Conservation (phyloP, 2,888 invertebrate genomes). For the Ptilodon capucinus region DNA sequence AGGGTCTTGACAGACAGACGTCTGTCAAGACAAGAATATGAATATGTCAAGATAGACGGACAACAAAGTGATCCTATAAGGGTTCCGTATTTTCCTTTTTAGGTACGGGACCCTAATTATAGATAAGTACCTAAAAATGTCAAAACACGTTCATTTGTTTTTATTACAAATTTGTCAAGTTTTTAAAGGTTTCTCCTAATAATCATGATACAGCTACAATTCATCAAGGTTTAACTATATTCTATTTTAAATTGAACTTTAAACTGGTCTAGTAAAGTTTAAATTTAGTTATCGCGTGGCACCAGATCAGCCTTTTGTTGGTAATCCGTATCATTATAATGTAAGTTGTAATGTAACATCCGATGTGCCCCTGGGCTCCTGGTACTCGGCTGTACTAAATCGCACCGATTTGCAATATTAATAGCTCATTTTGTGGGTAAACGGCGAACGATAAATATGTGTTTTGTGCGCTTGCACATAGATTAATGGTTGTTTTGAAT, state of each 20-base stretch:
- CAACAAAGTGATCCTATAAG: too few species aligned
- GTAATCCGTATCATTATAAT: background rate
- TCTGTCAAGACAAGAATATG: too few species aligned
- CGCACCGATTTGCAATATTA: slow-evolving; percentile 71
- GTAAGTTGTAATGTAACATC: slow-evolving; percentile 36
- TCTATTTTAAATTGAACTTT: background rate
- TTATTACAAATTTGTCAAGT: too few species aligned
- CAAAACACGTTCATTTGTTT: too few species aligned
- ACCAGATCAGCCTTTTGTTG: background rate
- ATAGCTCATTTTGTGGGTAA: slow-evolving; percentile 68
- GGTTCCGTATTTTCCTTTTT: too few species aligned
- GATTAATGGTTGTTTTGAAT: slow-evolving; percentile 51
- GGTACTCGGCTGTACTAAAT: slow-evolving; percentile 55
- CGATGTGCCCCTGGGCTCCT: slow-evolving; percentile 45
- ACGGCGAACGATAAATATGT: slow-evolving; percentile 59
- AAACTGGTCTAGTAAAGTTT: background rate
- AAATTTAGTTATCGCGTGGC: background rate
- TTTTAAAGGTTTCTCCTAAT: too few species aligned
- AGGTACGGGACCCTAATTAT: too few species aligned
- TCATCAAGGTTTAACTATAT: background rate
- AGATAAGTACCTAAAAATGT: too few species aligned
- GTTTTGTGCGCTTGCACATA: slow-evolving; percentile 36
- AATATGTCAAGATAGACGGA: too few species aligned
- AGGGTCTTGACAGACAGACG: too few species aligned
- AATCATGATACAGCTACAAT: background rate